A percentile compares a stretch with the other conserved stretches of the same genome.
These are phyloP conservation scores for Tromatobia lineatoria DNA, from an alignment of 2,888 invertebrate genomes.

Conservation along the genomic window DNA sequence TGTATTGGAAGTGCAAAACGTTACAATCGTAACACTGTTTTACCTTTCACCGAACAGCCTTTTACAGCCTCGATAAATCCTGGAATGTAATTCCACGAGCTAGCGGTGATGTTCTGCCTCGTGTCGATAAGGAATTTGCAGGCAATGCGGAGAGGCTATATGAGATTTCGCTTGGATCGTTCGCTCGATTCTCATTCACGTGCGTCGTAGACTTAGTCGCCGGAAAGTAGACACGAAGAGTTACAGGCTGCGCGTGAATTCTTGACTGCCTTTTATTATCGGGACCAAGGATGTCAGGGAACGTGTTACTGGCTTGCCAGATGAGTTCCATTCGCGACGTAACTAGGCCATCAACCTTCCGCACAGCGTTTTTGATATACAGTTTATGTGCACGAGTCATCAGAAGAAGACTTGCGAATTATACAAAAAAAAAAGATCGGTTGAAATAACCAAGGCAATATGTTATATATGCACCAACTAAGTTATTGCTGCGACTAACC, in stretches of 20 bases:
- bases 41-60: conserved; percentile 71
- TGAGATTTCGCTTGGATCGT: conserved; percentile 4
- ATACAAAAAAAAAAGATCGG: too few species aligned
- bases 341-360: conserved; percentile 74
- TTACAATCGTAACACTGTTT: conserved; percentile 1
- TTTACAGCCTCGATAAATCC: conserved; percentile 69
- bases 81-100: conserved; percentile 66
- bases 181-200: conserved; percentile 20
- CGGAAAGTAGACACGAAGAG: background rate
- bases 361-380: conserved; percentile 62
- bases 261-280: conserved; percentile 54
- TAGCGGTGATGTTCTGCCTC: background rate
- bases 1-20: conserved; percentile 1
- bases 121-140: conserved; percentile 49
- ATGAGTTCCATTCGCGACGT: conserved; percentile 75
- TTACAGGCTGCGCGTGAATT: conserved; percentile 4
- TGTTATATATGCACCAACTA: too few species aligned
- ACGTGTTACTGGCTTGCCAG: conserved; percentile 63
- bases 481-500: too few species aligned
- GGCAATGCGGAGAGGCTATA: background rate
- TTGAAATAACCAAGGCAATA: too few species aligned
- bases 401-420: background rate
- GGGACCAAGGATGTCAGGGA: conserved; percentile 75
- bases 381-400: background rate
- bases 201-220: background rate